Conservation (phyloP, 2,888 invertebrate species). For the Physocephala rufipes region DNA sequence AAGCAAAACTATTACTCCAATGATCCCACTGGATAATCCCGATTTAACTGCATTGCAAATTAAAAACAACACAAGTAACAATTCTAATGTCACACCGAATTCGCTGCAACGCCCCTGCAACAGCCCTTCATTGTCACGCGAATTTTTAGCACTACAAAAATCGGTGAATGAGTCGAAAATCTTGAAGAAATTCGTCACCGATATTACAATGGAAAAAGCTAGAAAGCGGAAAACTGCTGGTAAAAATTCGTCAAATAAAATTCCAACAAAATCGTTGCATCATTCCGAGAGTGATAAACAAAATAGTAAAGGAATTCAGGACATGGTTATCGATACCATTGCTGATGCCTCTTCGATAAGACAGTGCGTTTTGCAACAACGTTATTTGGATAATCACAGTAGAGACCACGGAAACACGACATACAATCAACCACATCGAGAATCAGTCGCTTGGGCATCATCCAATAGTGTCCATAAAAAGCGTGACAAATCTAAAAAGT, state of each 20-base stretch:
- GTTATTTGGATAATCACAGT: not conserved
- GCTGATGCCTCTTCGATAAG: not conserved
- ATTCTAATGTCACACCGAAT: too few relatives aligned
- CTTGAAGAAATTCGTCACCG: slow-evolving; percentile 69
- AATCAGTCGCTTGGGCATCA: not conserved
- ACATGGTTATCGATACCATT: not conserved
- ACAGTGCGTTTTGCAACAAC: too few relatives aligned
- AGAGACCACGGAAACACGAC: not conserved
- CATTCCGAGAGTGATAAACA: not conserved
- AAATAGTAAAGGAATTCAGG: slow-evolving; percentile 48
- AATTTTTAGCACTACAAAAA: slow-evolving; percentile 72
- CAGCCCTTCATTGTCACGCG: slow-evolving; percentile 67
- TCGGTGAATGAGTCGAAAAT: slow-evolving; percentile 77
- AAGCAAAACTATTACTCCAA: slow-evolving; percentile 32
- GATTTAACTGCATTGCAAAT: not conserved
- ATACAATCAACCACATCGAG: not conserved
- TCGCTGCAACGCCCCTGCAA: slow-evolving; percentile 42
- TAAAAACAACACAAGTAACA: not conserved
- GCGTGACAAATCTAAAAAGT: slow-evolving; percentile 39
- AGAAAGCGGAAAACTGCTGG: slow-evolving; percentile 50
- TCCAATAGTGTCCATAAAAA: not conserved
- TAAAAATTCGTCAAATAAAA: slow-evolving; percentile 4
- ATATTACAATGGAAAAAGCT: slow-evolving; percentile 65
- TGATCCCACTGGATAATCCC: not conserved
- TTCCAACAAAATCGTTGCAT: not conserved